phyloP scores from a whole-genome alignment of 2,797 vertebrate genomes.

The Phoeniculus purpureus region DNA sequence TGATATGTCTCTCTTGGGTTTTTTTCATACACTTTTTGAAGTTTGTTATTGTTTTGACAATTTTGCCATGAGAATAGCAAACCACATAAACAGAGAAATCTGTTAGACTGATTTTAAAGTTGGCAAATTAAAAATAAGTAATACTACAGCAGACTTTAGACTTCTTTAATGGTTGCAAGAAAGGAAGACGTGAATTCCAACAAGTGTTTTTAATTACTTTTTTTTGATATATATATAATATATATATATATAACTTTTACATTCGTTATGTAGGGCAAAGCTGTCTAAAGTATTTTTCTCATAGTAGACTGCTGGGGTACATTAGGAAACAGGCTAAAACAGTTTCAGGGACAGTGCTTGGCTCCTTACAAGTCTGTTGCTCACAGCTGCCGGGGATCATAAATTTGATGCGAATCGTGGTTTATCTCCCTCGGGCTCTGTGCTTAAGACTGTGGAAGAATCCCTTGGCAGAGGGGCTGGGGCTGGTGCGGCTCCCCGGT shows the following conservation, averaged over 20 bases:
- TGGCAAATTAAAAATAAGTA: conserved; percentile 68
- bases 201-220: conserved; percentile 53
- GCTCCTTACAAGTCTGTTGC: conserved; percentile 79
- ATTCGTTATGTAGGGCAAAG: conserved; percentile 91
- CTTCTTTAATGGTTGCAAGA: conserved; percentile 73
- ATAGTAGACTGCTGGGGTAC: conserved; percentile 87
- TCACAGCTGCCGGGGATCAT: conserved; percentile 88
- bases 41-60: conserved; percentile 7
- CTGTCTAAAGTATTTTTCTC: conserved; percentile 92
- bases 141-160: conserved; percentile 68
- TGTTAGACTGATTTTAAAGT: conserved; percentile 61
- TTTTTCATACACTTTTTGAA: conserved; percentile 35
- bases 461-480: conserved; percentile 81
- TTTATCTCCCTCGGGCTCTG: conserved; percentile 96
- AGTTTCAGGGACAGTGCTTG: conserved; percentile 73
- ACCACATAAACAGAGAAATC: conserved; percentile 61
- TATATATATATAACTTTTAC: conserved; percentile 72
- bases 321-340: conserved; percentile 87
- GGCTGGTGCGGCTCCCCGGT: conserved; percentile 80
- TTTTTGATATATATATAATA: background rate
- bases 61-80: conserved; percentile 58
- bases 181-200: conserved; percentile 79
- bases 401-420: conserved; percentile 97
- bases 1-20: background rate
- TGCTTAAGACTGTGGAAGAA: conserved; percentile 89